A percentile compares a stretch with the other conserved stretches of the same genome.
phyloP scores from a whole-genome alignment of 2,888 invertebrate species.

The Pharmacophagus antenor region DNA sequence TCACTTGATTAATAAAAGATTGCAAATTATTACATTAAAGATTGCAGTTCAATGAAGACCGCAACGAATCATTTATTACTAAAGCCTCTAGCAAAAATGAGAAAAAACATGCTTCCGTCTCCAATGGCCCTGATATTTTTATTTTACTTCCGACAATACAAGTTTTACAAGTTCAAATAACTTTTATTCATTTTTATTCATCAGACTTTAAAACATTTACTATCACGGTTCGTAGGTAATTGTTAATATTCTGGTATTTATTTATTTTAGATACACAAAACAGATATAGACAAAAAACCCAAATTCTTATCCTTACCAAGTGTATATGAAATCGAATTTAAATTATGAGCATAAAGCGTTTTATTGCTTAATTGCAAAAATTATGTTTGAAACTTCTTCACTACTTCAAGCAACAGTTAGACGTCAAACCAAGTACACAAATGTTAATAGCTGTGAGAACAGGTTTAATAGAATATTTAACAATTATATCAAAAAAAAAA shows the following conservation, averaged over 20 bases:
- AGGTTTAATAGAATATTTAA: background rate
- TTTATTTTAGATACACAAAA: no score
- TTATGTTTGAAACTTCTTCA: background rate
- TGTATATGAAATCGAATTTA: no score
- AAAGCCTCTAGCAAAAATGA: conserved; percentile 3
- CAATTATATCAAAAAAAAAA: background rate
- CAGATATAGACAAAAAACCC: no score
- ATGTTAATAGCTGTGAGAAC: background rate
- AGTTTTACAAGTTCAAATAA: conserved; percentile 28
- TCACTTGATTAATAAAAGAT: no score
- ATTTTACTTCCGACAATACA: conserved; percentile 19
- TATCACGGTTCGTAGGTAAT: background rate
- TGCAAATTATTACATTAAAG: background rate
- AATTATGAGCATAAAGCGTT: background rate
- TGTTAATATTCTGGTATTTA: background rate
- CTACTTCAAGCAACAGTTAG: background rate
- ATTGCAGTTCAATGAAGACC: background rate
- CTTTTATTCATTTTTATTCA: conserved; percentile 31
- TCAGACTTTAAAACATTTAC: conserved; percentile 20
- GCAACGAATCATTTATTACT: conserved; percentile 6
- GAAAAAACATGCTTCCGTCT: conserved; percentile 22
- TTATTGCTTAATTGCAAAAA: background rate
- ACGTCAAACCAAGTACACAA: background rate
- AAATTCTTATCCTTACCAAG: no score
- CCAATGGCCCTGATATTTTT: conserved; percentile 17